Conservation (phyloP, 2,888 invertebrate species). For the Rhyacophila evoluta region DNA sequence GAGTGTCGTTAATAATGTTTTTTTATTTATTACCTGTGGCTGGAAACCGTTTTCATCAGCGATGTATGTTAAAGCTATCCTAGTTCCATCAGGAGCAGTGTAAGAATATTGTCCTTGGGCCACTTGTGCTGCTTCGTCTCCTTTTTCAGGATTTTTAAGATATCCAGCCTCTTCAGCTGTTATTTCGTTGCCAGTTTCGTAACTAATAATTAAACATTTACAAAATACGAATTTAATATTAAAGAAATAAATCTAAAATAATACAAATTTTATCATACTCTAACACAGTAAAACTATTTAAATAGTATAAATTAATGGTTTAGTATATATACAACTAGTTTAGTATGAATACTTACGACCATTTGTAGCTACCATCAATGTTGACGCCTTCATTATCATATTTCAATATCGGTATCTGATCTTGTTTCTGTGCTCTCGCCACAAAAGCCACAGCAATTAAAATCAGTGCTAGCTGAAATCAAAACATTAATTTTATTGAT, state of each 20-base stretch:
- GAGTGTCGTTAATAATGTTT: too few relatives aligned
- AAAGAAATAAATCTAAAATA: too few relatives aligned
- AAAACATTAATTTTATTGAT: background rate
- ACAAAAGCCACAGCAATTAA: slow-evolving; percentile 55
- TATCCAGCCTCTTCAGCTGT: slow-evolving; percentile 74
- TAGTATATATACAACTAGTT: too few relatives aligned
- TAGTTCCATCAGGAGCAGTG: slow-evolving; percentile 76
- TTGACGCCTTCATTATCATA: slow-evolving; percentile 75
- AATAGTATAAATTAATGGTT: too few relatives aligned
- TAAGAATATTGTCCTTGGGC: slow-evolving; percentile 76
- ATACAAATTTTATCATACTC: too few relatives aligned
- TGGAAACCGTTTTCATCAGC: slow-evolving; percentile 80
- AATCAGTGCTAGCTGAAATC: slow-evolving; percentile 30
- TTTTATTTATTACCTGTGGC: slow-evolving; percentile 67
- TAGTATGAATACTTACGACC: slow-evolving; percentile 66
- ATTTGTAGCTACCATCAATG: slow-evolving; percentile 74
- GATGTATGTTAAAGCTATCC: slow-evolving; percentile 73
- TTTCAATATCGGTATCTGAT: slow-evolving; percentile 69
- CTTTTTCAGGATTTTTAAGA: slow-evolving; percentile 71
- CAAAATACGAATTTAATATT: too few relatives aligned
- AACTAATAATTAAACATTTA: slow-evolving; percentile 62
- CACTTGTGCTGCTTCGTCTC: slow-evolving; percentile 68
- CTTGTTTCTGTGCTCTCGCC: slow-evolving; percentile 57
- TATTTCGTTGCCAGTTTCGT: slow-evolving; percentile 76
- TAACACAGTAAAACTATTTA: too few relatives aligned